Conservation (phyloP, 2,797 vertebrate species). For the Eleutherodactylus coqui region DNA sequence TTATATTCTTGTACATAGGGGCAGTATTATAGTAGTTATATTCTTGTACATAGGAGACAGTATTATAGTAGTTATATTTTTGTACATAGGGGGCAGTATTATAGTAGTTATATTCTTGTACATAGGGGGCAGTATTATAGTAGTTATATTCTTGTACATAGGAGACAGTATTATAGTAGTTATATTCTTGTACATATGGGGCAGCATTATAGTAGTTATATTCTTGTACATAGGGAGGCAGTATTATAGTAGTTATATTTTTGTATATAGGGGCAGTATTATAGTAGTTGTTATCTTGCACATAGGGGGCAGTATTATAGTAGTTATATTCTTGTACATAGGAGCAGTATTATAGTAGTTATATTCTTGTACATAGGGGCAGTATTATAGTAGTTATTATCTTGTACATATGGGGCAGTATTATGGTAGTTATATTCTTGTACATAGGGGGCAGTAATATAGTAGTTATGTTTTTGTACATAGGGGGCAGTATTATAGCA, state of each 20-base stretch:
- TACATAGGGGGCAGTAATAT: not conserved
- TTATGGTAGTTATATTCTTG: not conserved
- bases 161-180: not conserved
- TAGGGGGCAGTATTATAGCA: not conserved
- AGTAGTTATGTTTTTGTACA: not conserved
- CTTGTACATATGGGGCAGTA: not conserved
- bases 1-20: too few species aligned
- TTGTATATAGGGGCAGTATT: not conserved
- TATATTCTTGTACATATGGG: not conserved
- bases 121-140: too few species aligned
- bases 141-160: too few species aligned
- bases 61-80: too few species aligned
- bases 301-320: not conserved
- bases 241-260: not conserved
- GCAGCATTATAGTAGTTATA: not conserved
- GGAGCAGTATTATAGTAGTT: not conserved
- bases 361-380: not conserved
- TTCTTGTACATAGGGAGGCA: not conserved
- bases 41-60: too few species aligned
- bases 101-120: too few species aligned
- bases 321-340: not conserved
- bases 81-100: too few species aligned
- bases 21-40: too few species aligned
- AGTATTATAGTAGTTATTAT: not conserved
- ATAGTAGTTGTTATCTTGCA: not conserved